Base-by-base conservation (phyloP, 2,888 invertebrate genomes). In the Oscheius myriophilus region DNA sequence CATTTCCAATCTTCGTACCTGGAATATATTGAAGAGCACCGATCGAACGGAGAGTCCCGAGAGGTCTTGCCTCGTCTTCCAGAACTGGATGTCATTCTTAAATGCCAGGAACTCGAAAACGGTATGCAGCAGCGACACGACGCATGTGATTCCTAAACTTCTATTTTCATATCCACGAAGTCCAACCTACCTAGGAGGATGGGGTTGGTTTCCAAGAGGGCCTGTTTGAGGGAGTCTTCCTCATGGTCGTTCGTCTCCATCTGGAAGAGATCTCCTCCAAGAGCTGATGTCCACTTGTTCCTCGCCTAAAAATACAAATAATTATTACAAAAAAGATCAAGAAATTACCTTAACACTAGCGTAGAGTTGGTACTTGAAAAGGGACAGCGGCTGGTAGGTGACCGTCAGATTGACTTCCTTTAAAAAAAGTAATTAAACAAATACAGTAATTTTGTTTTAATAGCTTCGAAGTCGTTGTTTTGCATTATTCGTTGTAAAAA, bases 71-170 rank as follows among this genome's bases (percentile, higher is more conserved):
- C 96, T 91, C 85, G 95, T 96, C 84, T 95, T 95, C 98, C 98
- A 99, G 87, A 99, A 99, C 88, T 99, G 98, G 84, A 99, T 98
- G 88, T 99, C 98, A 89, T 99, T 99, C 52, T 99, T 99, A 88
- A 99, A 99, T 51, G 98, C 98, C 67, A 99, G 90, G 80, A 99
- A 91, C 88, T 99, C 98, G 89, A 99, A 98, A 73, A 98, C 91
- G 69, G 95, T 96, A 89, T 99, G 98, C 25, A 98, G 89, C 69
- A 98, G 91, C 0, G 97, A 96, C 0, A 99, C 92, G 62, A 92
- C 90, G 71, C 96, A 91, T 1, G 98, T 99, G 65, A 96, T 87
- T 3, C 91, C 83, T 79, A 54, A 45, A 66, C 52, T 18, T 11
- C 14, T 14, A 39, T 25, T 49, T 25, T 21, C n/a, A 57, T 45